Evolutionary conservation across 1,140 invertebrate species (phyloP), one percentile per base, ranked within the genome.

Genomic region (Cydia amplana): DNA sequence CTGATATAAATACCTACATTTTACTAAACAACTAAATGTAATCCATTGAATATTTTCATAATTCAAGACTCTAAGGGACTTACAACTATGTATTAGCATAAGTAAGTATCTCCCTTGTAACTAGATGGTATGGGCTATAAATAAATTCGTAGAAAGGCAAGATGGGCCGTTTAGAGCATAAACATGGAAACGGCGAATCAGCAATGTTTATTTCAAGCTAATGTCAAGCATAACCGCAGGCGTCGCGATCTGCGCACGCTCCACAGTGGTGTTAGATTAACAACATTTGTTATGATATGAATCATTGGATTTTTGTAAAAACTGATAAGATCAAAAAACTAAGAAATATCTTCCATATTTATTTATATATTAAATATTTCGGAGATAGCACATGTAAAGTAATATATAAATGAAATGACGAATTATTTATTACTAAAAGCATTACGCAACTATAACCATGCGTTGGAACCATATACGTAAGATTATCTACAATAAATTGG

Each of bases 151-250:
- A 83, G 87, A 86, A 85, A 83, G 83, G 77, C 79, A 77, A 73
- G 79, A 87, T 88, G 83, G 83, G 72, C 83, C 83, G 82, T 87
- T 86, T 84, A 80, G 75, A 74, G 80, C 76, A 82, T 80, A 83
- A 83, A 85, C 84, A 82, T 86, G 84, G 83, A 83, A 87, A 88
- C 82, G 70, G 82, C 77, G 85, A 88, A 87, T 87, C 88, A 83
- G 88, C 88, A 88, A 87, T 90, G 89, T 91, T 87, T 89, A 91
- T 89, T 89, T 83, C 85, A 75, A 78, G 78, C 82, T 90, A 91
- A 91, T 91, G 88, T 91, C 88, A 91, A 91, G 86, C 82, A 84
- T 91, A 80, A 84, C 90, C 86, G 84, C 85, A 77, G 89, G 90
- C 88, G 76, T 84, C 75, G 74, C 79, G 73, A 74, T 20, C 67